Base-by-base conservation (phyloP, 2,888 invertebrate species). In the Apodemia hepburni region DNA sequence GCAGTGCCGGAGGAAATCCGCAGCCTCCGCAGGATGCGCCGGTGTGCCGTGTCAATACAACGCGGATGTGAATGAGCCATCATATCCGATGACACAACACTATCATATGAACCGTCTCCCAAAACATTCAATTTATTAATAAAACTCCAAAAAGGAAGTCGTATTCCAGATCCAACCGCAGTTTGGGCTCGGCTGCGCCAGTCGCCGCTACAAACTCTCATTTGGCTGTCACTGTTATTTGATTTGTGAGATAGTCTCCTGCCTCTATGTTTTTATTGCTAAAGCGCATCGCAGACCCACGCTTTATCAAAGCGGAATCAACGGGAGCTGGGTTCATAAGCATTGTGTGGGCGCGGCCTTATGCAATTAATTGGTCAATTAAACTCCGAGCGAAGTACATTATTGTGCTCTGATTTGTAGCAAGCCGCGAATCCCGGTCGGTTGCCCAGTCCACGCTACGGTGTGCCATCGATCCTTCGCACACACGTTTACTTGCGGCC, bases 311-410 rank as follows among this genome's bases (percentile, higher is more conserved):
- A 22, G 11, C 11, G 11, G 27, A 27, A 27, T 29, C 54, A 1
- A 27, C 54, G 22, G 15, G 22, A 54, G 54, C 15, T 15, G 54
- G 6, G 12, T 54, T 8, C 12, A 12, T 3, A 27, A 27, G 54
- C n/a, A 12, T 27, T 5, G 54, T 15, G 54, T 27, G 54, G 27
- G 54, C 54, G 27, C 54, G 54, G 29, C 54, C 27, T 54, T 27
- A 54, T 29, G 54, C 54, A 54, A 54, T 54, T 54, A 54, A 54
- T 54, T 54, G 54, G 27, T 27, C 54, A 54, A 54, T 54, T 54
- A 54, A 54, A 54, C 27, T 12, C 15, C 3, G 54, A 27, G 27
- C 27, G 54, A 15, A 15, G 54, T 54, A 54, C 27, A 27, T 15
- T 27, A 27, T 15, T 15, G 27, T 18, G 54, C 27, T 54, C 27